A percentile compares a stretch with the other conserved stretches of the same genome.
Conservation (phyloP, 2,888 invertebrate species). For the Portevinia maculata region DNA sequence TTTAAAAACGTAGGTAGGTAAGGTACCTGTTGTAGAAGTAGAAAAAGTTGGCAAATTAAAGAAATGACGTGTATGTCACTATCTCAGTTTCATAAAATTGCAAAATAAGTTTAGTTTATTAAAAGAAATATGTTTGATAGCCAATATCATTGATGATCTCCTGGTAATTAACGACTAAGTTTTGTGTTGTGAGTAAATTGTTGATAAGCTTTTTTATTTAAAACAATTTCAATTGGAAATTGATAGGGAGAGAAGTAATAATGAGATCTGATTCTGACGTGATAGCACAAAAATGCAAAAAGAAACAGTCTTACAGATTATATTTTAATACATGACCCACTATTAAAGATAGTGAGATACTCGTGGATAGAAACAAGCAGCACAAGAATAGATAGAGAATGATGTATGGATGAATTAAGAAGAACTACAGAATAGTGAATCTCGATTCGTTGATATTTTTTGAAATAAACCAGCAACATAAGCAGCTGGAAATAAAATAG, state of each 20-base stretch:
- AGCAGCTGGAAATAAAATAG: constrained; percentile 7
- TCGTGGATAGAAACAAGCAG: neutral
- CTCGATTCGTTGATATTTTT: constrained; percentile 12
- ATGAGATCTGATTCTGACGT: neutral
- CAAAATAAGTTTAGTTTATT: too few relatives aligned
- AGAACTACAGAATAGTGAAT: neutral
- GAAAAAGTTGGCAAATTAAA: too few relatives aligned
- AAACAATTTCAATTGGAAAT: neutral
- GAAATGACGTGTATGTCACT: too few relatives aligned
- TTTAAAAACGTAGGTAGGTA: too few relatives aligned
- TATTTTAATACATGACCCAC: too few relatives aligned
- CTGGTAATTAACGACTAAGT: neutral
- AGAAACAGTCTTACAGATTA: too few relatives aligned
- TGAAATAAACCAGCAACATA: constrained; percentile 2
- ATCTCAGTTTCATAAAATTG: too few relatives aligned
- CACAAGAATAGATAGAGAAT: neutral
- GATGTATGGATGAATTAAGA: neutral
- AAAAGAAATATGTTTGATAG: neutral
- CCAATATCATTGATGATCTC: neutral
- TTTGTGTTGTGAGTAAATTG: neutral
- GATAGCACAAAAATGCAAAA: neutral
- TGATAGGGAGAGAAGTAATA: constrained; percentile 2
- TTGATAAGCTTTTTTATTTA: neutral
- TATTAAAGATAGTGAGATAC: neutral
- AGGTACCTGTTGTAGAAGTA: too few relatives aligned